A percentile compares a stretch with the other conserved stretches of the same genome.
Conservation (phyloP, 2,888 invertebrate genomes). For the Trimorus sp. region DNA sequence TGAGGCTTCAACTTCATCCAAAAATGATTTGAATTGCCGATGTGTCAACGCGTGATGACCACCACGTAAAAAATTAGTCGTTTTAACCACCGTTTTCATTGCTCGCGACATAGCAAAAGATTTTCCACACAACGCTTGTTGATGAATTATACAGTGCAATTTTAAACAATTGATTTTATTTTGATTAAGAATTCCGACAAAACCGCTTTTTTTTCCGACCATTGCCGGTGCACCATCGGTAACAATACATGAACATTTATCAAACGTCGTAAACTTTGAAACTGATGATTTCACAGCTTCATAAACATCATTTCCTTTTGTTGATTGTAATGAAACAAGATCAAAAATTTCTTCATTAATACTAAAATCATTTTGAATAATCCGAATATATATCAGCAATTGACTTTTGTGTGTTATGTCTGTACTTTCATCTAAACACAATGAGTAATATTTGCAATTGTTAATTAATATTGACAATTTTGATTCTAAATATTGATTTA, state of each 20-base stretch:
- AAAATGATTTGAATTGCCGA: not conserved
- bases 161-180: conserved; percentile 39
- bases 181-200: conserved; percentile 27
- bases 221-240: conserved; percentile 42
- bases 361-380: conserved; percentile 24
- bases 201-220: conserved; percentile 7
- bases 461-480: not conserved
- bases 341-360: conserved; percentile 41
- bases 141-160: conserved; percentile 39
- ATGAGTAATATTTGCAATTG: not conserved
- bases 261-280: conserved; percentile 13
- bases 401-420: conserved; percentile 46
- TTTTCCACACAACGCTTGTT: conserved; percentile 20
- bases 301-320: conserved; percentile 13
- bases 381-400: conserved; percentile 41
- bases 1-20: conserved; percentile 25
- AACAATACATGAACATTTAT: conserved; percentile 32
- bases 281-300: not conserved
- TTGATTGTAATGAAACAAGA: conserved; percentile 6
- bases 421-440: conserved; percentile 5
- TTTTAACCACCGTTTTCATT: not conserved
- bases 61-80: not conserved
- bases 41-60: not conserved
- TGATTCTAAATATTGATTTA: not conserved
- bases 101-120: not conserved